phyloP scores from a whole-genome alignment of 2,797 vertebrate genomes.

The Myotis planiceps region DNA sequence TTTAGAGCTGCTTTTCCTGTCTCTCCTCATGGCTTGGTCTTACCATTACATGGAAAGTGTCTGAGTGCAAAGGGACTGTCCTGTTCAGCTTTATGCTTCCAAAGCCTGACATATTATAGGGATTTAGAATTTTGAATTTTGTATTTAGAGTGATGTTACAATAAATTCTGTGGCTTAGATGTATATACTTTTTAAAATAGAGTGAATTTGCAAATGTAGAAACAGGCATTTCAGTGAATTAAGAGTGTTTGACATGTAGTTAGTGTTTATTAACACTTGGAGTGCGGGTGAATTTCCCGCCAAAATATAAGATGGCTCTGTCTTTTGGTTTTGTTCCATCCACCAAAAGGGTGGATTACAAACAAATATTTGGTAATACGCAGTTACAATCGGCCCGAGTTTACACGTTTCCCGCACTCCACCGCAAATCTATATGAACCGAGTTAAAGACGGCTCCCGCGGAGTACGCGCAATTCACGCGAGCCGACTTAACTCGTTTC shows the following conservation, averaged over 20 bases:
- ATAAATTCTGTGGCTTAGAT: slow-evolving; percentile 1
- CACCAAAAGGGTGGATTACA: no score
- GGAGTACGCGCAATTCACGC: no score
- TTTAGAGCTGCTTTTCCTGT: background rate
- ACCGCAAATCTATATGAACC: no score
- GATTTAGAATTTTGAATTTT: slow-evolving; percentile 28
- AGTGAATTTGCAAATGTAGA: slow-evolving; percentile 1
- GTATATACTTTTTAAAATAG: background rate
- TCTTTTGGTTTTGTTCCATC: no score
- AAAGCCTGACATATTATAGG: background rate
- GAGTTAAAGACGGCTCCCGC: no score
- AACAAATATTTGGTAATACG: no score
- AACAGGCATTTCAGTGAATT: background rate
- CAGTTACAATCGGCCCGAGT: no score
- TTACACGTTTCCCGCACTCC: no score
- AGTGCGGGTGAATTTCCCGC: no score
- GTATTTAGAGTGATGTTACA: slow-evolving; percentile 10
- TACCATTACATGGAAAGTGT: background rate
- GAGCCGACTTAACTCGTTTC: no score
- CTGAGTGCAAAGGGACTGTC: background rate
- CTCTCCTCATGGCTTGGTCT: background rate
- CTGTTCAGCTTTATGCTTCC: background rate
- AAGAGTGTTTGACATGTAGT: background rate
- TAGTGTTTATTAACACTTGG: background rate
- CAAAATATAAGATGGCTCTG: no score